A percentile compares a stretch with the other conserved stretches of the same genome.
Evolutionary conservation across 2,888 invertebrate species (phyloP).

Genomic region (Tupiocoris notatus): DNA sequence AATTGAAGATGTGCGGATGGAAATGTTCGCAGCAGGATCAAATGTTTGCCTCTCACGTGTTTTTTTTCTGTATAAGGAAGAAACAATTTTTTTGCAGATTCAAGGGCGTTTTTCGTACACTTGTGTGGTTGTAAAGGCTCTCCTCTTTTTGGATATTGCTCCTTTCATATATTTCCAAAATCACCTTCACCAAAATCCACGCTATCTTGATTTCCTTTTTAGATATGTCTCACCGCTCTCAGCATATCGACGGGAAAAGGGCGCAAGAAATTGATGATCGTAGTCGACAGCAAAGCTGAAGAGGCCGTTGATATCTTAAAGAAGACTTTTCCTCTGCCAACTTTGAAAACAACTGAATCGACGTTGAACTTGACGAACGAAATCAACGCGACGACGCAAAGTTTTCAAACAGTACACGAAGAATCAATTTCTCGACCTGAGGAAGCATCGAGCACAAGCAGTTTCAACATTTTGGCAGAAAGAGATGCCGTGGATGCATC

Average conservation of each 20-base stretch:
- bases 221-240: conserved; percentile 15
- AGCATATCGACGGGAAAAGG: conserved; percentile 30
- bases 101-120: too few relatives aligned
- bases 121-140: too few relatives aligned
- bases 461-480: not conserved
- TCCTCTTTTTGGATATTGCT: too few relatives aligned
- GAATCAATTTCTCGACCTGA: conserved; percentile 18
- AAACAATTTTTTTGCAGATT: too few relatives aligned
- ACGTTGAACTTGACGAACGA: not conserved
- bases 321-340: not conserved
- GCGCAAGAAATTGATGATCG: not conserved
- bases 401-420: not conserved
- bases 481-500: not conserved
- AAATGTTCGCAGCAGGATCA: too few relatives aligned
- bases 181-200: too few relatives aligned
- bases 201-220: too few relatives aligned
- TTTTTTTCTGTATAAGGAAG: too few relatives aligned
- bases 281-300: not conserved
- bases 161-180: too few relatives aligned
- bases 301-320: not conserved
- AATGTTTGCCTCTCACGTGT: too few relatives aligned
- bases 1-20: too few relatives aligned
- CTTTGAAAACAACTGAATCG: not conserved
- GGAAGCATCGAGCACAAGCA: not conserved
- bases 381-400: conserved; percentile 17